A percentile compares a stretch with the other conserved stretches of the same genome.
These are phyloP conservation scores for Pandemis corylana DNA, from an alignment of 2,888 invertebrate genomes.

Conservation along the genomic window DNA sequence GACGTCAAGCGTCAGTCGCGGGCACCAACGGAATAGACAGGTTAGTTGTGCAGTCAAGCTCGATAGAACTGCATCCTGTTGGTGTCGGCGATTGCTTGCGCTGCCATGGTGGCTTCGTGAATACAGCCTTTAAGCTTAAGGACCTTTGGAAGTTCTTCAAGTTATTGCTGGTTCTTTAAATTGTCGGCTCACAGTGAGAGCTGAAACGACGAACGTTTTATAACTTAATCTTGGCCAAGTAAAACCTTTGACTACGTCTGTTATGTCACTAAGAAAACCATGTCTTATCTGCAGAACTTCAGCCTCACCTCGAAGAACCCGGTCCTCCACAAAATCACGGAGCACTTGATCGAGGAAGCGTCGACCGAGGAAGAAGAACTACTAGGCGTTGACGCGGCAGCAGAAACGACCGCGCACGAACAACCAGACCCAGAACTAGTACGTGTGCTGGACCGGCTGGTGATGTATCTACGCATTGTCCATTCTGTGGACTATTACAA, in stretches of 20 bases:
- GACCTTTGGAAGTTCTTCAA: not conserved
- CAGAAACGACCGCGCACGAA: constrained; percentile 62
- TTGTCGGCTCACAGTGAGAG: not conserved
- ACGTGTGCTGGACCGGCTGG: constrained; percentile 90
- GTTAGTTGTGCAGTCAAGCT: too few relatives aligned
- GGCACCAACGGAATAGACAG: too few relatives aligned
- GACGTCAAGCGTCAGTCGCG: too few relatives aligned
- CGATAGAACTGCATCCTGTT: too few relatives aligned
- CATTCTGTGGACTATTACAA: constrained; percentile 99
- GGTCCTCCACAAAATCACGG: constrained; percentile 97
- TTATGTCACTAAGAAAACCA: not conserved
- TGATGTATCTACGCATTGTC: constrained; percentile 97
- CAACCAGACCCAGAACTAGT: constrained; percentile 78
- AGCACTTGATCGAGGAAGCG: constrained; percentile 98
- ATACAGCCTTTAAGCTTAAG: not conserved
- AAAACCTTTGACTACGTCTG: not conserved
- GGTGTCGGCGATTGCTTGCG: too few relatives aligned
- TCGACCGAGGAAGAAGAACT: constrained; percentile 99
- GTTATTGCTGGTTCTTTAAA: not conserved
- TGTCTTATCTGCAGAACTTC: constrained; percentile 61
- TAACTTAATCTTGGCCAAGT: too few relatives aligned
- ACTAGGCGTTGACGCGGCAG: constrained; percentile 86
- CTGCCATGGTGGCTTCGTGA: too few relatives aligned
- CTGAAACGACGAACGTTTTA: not conserved
- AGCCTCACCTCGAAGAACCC: constrained; percentile 95